phyloP scores from a whole-genome alignment of 1,140 invertebrate genomes.

The Meloidogyne exigua region DNA sequence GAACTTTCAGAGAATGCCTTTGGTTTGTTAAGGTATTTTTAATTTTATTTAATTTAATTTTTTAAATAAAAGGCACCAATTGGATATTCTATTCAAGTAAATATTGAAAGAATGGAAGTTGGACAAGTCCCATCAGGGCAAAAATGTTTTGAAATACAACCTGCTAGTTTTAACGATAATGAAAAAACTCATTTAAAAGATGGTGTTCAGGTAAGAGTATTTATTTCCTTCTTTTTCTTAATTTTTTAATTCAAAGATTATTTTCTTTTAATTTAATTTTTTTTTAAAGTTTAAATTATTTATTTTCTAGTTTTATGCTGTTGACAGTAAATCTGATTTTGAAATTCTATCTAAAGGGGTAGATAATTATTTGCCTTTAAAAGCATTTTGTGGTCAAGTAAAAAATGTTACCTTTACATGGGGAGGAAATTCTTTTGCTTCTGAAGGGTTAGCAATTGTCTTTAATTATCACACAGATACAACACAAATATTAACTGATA shows the following conservation, averaged over 20 bases:
- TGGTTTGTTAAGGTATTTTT: slow-evolving; percentile 40
- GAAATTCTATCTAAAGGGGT: background rate
- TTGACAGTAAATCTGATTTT: background rate
- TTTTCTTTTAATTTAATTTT: no score
- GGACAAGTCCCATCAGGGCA: background rate
- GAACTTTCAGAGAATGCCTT: slow-evolving; percentile 39
- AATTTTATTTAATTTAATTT: background rate
- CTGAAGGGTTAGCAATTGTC: slow-evolving; percentile 4
- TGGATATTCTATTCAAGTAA: slow-evolving; percentile 39
- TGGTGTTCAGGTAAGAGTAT: slow-evolving; percentile 27
- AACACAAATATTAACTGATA: slow-evolving; percentile 3
- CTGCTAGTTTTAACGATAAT: background rate
- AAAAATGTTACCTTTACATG: slow-evolving; percentile 14
- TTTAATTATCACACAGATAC: slow-evolving; percentile 26
- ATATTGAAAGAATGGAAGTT: slow-evolving; percentile 26
- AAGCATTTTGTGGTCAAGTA: slow-evolving; percentile 31
- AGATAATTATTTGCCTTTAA: slow-evolving; percentile 10
- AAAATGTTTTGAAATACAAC: slow-evolving; percentile 21
- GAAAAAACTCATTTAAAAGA: slow-evolving; percentile 11
- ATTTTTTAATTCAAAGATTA: no score
- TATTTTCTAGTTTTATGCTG: slow-evolving; percentile 31
- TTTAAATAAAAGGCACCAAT: slow-evolving; percentile 40
- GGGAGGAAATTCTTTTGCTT: background rate
- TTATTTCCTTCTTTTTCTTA: no score
- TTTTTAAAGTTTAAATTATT: background rate